Percentiles rank a stretch among this genome's conserved stretches.
These are phyloP conservation scores for Agonopterix subpropinquella DNA, from an alignment of 2,888 invertebrate genomes.

Conservation along the genomic window DNA sequence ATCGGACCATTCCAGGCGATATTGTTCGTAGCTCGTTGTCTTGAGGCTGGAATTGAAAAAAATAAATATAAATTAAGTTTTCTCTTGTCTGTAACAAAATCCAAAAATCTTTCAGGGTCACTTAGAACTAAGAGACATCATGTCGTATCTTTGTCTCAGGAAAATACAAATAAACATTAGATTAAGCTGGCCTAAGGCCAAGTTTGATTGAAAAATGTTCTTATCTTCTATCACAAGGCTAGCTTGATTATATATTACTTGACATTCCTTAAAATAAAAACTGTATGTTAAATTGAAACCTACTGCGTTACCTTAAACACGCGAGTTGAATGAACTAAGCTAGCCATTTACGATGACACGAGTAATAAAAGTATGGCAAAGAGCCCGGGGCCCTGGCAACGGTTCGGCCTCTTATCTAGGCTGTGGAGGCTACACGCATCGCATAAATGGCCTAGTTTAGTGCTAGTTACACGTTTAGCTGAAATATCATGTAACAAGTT, in stretches of 20 bases:
- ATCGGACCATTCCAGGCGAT: constrained; percentile 36
- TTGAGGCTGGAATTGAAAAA: constrained; percentile 41
- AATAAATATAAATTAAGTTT: background rate
- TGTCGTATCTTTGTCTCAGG: no score
- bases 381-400: constrained; percentile 39
- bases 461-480: background rate
- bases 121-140: no score
- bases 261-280: no score
- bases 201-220: no score
- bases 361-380: constrained; percentile 26
- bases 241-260: no score
- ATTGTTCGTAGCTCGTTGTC: constrained; percentile 47
- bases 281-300: no score
- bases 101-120: no score
- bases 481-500: background rate
- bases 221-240: no score
- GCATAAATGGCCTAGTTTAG: background rate
- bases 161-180: no score
- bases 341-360: constrained; percentile 2
- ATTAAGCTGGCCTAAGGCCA: no score
- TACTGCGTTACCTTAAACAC: background rate
- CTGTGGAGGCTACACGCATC: constrained; percentile 30
- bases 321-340: background rate
- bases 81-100: background rate
- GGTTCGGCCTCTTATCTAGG: constrained; percentile 46